Evolutionary conservation across 2,797 vertebrate genomes (phyloP).

Genomic region (Ispidina picta): DNA sequence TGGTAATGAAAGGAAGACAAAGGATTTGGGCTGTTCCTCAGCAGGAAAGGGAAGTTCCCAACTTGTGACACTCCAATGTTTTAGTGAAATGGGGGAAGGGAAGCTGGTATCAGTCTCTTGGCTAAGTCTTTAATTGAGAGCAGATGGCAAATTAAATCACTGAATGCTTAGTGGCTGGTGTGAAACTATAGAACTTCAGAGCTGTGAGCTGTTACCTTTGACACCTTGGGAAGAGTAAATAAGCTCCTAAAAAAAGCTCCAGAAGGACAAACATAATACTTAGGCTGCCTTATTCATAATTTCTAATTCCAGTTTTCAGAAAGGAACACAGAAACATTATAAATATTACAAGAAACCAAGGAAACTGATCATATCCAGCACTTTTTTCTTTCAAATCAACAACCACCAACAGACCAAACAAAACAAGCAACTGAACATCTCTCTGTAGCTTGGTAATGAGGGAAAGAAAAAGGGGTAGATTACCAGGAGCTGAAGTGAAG

Average conservation of each 20-base stretch:
- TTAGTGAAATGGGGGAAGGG: conserved; percentile 16
- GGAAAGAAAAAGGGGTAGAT: background rate
- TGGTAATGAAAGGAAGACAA: background rate
- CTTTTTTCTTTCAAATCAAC: background rate
- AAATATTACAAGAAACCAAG: background rate
- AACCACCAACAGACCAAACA: background rate
- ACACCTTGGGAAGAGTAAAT: conserved; percentile 47
- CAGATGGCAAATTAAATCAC: conserved; percentile 60
- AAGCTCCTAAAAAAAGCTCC: background rate
- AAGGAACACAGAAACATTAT: background rate
- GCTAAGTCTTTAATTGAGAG: conserved; percentile 27
- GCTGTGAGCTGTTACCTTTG: conserved; percentile 43
- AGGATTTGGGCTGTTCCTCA: background rate
- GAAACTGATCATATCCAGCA: background rate
- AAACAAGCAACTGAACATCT: background rate
- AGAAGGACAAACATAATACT: background rate
- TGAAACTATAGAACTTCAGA: conserved; percentile 43
- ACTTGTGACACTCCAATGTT: conserved; percentile 15
- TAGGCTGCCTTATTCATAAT: conserved; percentile 1
- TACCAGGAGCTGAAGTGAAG: background rate
- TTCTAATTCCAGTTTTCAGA: conserved; percentile 1
- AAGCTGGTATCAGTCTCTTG: background rate
- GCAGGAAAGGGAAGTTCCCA: conserved; percentile 20
- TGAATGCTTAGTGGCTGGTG: conserved; percentile 14
- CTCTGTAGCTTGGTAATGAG: background rate